Base-by-base conservation (phyloP, 2,888 invertebrate genomes). In the Cheiracanthium punctorium region DNA sequence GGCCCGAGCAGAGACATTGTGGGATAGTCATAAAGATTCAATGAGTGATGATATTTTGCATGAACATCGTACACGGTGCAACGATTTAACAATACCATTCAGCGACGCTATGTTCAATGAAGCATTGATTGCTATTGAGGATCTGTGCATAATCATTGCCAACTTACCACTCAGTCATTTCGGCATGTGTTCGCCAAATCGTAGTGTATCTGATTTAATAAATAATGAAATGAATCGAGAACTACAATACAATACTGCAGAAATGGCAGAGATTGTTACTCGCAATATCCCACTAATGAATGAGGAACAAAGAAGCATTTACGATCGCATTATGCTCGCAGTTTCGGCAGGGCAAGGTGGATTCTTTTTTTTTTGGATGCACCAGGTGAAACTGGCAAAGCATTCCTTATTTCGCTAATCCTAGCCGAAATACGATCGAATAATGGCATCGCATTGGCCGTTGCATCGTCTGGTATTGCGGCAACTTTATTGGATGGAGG, bases 71-170 rank as follows among this genome's bases (percentile, higher is more conserved):
- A 58, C 58, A 58, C 58, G 58, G 58, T 58, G 58, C 58, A 58
- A 58, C 58, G 8, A 72, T 72, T 48, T 72, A 72, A 43, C 43
- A 28, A 72, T 72, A 43, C 41, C 72, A 72, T 72, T 72, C 43
- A 72, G 72, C 43, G 72, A 72, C 72, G 43, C 41, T 43, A 72
- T 52, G 73, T 73, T 52, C 73, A 73, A 73, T 73, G 73, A 73
- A 73, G 73, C 73, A 73, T 73, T 73, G 73, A 73, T 73, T 73
- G 73, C 73, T 73, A 73, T 73, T 33, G 52, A 73, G 48, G 73
- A 73, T 73, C 73, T 73, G 48, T 73, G 73, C 73, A 73, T 73
- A 52, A 30, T 73, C 52, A 73, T 73, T 73, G n/a, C n/a, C n/a
- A n/a, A n/a, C n/a, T n/a, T n/a, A n/a, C n/a, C n/a, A n/a, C n/a